phyloP scores from a whole-genome alignment of 2,797 vertebrate species.

The Siniperca undulata region DNA sequence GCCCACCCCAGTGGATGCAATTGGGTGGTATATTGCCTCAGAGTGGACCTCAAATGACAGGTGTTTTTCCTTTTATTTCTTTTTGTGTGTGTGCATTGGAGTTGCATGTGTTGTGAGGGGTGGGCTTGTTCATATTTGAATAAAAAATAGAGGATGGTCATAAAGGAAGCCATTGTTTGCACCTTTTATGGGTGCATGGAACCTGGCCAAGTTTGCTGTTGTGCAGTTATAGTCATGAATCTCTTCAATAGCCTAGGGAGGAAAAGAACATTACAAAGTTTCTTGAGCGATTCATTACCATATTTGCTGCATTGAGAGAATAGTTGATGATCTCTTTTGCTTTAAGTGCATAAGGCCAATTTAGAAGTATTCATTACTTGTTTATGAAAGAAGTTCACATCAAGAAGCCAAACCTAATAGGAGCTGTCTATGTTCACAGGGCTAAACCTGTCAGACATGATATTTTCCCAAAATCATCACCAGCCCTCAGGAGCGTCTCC shows the following conservation, averaged over 20 bases:
- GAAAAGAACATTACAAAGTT: constrained; percentile 63
- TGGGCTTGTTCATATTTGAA: constrained; percentile 44
- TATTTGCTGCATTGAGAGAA: constrained; percentile 68
- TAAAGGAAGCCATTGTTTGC: constrained; percentile 59
- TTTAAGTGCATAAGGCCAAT: constrained; percentile 63
- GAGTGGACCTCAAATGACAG: constrained; percentile 62
- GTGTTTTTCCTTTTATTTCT: constrained; percentile 48
- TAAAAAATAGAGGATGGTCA: constrained; percentile 51
- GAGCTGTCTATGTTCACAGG: constrained; percentile 48
- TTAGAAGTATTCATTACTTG: constrained; percentile 65
- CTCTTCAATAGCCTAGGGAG: constrained; percentile 63
- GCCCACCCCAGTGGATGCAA: constrained; percentile 58
- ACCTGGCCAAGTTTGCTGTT: constrained; percentile 59
- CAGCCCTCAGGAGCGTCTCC: constrained; percentile 45
- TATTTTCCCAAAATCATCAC: constrained; percentile 47
- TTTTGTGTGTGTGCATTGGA: constrained; percentile 9
- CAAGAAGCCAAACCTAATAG: constrained; percentile 47
- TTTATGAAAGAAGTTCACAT: constrained; percentile 59
- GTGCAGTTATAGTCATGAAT: constrained; percentile 68
- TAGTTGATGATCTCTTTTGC: constrained; percentile 62
- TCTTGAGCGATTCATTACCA: constrained; percentile 72
- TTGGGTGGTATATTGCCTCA: constrained; percentile 63
- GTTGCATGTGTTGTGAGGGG: constrained; percentile 22
- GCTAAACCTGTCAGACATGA: constrained; percentile 65
- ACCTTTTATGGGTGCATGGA: constrained; percentile 62